Evolutionary conservation across 2,113 vertebrate species (phyloP).

Genomic region (Nycticebus coucang): DNA sequence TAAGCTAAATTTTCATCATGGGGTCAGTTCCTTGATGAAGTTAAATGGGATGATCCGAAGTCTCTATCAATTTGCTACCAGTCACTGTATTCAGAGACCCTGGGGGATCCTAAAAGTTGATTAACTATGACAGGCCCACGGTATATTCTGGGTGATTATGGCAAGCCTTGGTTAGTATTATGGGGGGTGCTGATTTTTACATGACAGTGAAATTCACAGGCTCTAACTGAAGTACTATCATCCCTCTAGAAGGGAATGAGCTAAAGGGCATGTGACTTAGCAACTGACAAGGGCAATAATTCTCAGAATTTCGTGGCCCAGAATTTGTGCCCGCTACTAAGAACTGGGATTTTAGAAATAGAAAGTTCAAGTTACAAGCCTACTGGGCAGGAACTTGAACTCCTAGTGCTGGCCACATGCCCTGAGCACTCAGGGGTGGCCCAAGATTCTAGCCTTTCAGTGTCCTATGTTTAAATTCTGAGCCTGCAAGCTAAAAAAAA

Average conservation of each 20-base stretch:
- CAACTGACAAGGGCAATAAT: conserved; percentile 47
- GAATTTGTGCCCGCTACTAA: conserved; percentile 58
- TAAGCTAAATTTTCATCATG: conserved; percentile 32
- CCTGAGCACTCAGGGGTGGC: neutral
- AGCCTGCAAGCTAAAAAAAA: conserved; percentile 45
- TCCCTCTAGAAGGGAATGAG: neutral
- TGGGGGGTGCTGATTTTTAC: neutral
- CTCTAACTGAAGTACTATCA: conserved; percentile 4
- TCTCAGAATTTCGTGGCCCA: conserved; percentile 78
- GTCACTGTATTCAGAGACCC: neutral
- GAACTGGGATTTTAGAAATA: conserved; percentile 63
- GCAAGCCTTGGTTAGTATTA: conserved; percentile 34
- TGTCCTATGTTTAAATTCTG: conserved; percentile 58
- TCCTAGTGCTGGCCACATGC: neutral
- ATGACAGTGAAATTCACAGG: conserved; percentile 46
- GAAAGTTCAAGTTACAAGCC: conserved; percentile 59
- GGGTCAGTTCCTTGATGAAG: conserved; percentile 54
- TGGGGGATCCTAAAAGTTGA: neutral
- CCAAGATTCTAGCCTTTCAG: conserved; percentile 38
- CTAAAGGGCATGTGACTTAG: conserved; percentile 65
- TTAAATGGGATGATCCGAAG: neutral
- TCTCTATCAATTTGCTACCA: conserved; percentile 39
- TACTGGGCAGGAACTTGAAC: conserved; percentile 60
- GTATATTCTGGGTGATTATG: conserved; percentile 45
- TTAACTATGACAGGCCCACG: conserved; percentile 1